Evolutionary conservation across 2,888 invertebrate species (phyloP), one percentile per base, ranked within the genome.

Genomic region (Coleophora deauratella): DNA sequence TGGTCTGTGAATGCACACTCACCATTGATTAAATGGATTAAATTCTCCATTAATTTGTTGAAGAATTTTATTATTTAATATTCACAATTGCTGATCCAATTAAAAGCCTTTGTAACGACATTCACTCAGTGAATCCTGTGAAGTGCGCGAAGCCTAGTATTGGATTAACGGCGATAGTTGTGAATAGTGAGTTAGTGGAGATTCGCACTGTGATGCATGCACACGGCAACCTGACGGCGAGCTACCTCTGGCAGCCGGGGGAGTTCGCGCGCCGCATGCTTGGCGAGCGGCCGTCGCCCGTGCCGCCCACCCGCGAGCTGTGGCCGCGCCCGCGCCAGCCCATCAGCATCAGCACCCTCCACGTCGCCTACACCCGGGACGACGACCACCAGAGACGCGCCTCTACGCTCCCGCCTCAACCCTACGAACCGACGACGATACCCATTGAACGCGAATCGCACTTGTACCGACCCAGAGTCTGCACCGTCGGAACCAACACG

Each of bases 221-320:
- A 62, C 84, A 81, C 77, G 80, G 21, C 21, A 77, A 79, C 62
- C 60, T 85, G 54, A 80, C 81, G 38, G 76, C 79, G 46, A 84
- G 82, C 65, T 81, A 78, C 57, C 61, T 85, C 47, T 85, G 85
- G 85, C 85, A 85, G 53, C 82, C 84, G n/a, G 77, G 78, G 30
- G 85, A 85, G 57, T 67, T 84, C 43, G 81, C 84, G 27, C 71
- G 84, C 12, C 72, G 85, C 21, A 73, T 85, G 75, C 58, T 82
- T 44, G 84, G 84, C 41, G 81, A 81, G 55, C 65, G 85, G 28
- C 84, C 82, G 9, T 71, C 82, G 35, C 76, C 82, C 30, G 79
- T 84, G 1, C 80, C 82, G 9, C 82, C 84, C 12, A 84, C 84
- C 0, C 65, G 84, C 44, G 81, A 82, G 30, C 66, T 84, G 37